Conservation (phyloP, 1,140 invertebrate genomes). For the Colletes latitarsis region DNA sequence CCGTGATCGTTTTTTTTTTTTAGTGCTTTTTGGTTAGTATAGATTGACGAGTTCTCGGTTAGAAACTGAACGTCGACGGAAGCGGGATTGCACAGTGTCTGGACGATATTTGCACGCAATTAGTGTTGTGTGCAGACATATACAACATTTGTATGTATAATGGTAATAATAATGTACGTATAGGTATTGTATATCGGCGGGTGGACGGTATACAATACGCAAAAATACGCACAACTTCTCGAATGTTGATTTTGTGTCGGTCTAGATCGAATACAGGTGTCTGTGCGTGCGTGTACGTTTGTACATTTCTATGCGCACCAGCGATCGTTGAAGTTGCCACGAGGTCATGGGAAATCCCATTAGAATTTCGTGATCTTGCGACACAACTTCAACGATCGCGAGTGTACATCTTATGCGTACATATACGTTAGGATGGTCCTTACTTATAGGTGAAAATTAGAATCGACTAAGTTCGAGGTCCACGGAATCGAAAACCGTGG, state of each 20-base stretch:
- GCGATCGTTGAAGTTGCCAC: too few species aligned
- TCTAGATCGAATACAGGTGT: constrained; percentile 9
- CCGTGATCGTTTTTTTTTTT: constrained; percentile 7
- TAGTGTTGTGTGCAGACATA: constrained; percentile 32
- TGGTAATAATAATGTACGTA: neutral
- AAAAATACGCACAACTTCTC: constrained; percentile 37
- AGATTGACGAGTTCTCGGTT: neutral
- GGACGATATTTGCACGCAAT: constrained; percentile 35
- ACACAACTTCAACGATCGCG: too few species aligned
- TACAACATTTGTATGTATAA: neutral
- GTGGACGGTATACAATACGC: constrained; percentile 13
- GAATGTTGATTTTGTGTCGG: constrained; percentile 42
- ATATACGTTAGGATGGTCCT: too few species aligned
- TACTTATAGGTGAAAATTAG: too few species aligned
- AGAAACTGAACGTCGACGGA: constrained; percentile 5
- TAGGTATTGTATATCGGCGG: constrained; percentile 18
- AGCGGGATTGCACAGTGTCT: constrained; percentile 25
- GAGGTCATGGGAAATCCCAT: too few species aligned
- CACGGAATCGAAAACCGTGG: too few species aligned
- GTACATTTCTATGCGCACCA: too few species aligned
- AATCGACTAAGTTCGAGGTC: too few species aligned
- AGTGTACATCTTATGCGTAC: too few species aligned
- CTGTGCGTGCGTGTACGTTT: too few species aligned
- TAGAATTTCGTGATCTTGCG: too few species aligned
- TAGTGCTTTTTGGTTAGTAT: constrained; percentile 20